Percentiles rank a stretch among this genome's conserved stretches.
phyloP scores from a whole-genome alignment of 2,113 vertebrate genomes.

The Stercorarius parasiticus region DNA sequence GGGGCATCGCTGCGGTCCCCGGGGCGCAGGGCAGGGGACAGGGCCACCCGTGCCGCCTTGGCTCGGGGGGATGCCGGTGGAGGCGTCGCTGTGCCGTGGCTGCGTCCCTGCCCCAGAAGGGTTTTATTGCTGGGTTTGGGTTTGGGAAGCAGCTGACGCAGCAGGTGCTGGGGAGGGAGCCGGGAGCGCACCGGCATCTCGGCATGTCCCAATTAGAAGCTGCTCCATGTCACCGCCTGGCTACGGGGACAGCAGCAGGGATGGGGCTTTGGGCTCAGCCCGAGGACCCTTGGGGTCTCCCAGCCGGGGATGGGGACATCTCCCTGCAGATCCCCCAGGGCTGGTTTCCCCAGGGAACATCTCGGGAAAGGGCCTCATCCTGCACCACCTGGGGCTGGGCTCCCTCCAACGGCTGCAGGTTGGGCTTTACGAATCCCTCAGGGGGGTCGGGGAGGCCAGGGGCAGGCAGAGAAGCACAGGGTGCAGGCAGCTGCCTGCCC shows the following conservation, averaged over 20 bases:
- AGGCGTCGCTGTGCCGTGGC: not conserved
- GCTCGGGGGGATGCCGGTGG: accelerated
- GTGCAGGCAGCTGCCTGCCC: constrained; percentile 16
- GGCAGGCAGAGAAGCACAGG: not conserved
- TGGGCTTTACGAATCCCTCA: not conserved
- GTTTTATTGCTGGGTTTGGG: constrained; percentile 4
- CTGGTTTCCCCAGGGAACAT: not conserved
- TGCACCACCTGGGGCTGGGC: not conserved
- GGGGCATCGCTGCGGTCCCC: accelerated
- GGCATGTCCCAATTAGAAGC: not conserved
- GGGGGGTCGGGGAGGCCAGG: not conserved
- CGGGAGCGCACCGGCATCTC: not conserved
- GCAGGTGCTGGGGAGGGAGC: not conserved
- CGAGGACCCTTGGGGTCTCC: not conserved
- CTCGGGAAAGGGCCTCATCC: not conserved
- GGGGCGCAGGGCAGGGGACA: accelerated
- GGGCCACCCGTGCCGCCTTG: accelerated
- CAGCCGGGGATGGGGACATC: accelerated
- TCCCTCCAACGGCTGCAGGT: not conserved
- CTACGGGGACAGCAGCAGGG: accelerated
- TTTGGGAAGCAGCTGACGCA: constrained; percentile 23
- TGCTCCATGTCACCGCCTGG: not conserved
- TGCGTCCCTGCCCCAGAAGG: not conserved
- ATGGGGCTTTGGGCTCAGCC: not conserved
- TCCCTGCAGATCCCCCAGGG: not conserved